Base-by-base conservation (phyloP, 1,140 invertebrate genomes). In the Drosophila melanogaster region DNA sequence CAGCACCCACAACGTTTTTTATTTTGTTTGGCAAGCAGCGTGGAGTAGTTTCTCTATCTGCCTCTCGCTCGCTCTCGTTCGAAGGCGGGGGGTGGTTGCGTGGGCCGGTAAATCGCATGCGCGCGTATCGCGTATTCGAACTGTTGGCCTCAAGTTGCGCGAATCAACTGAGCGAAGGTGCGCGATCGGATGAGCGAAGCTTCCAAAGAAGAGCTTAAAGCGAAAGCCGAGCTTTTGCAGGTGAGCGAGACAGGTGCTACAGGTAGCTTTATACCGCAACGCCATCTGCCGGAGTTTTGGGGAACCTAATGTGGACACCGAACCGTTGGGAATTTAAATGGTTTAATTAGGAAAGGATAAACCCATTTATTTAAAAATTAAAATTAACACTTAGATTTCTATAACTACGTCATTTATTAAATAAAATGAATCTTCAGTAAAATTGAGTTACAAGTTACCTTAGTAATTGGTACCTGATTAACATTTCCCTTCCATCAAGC, bases 71-170 rank as follows among this genome's bases (percentile, higher is more conserved):
- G 70, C 47, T 50, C 44, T 70, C 44, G 15, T 59, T 59, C 15
- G 72, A 61, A 57, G 60, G 62, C 59, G 62, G 37, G 26, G 50
- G 55, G 55, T 58, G 62, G 49, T 67, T 73, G 65, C 67, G 61
- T 19, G 49, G 37, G 44, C 57, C 60, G 54, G 49, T 40, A 37
- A 35, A 53, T 47, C 38, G 73, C 62, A 65, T 56, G 75, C 80
- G 80, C 75, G 64, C 54, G 55, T 60, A 66, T 58, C 70, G 79
- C 74, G 38, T 60, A 58, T 49, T 71, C 49, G 57, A 69, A 77
- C 73, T 78, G 69, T 57, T 75, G 64, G 57, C 70, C 57, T 78
- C 81, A 85, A 86, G 74, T 74, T 77, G 74, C 77, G 81, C 81
- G 73, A 70, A 46, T 51, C 77, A 69, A 85, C 81, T 85, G 81